Evolutionary conservation across 2,113 vertebrate species (phyloP), one percentile per base, ranked within the genome.

Genomic region (Hippocampus abdominalis): DNA sequence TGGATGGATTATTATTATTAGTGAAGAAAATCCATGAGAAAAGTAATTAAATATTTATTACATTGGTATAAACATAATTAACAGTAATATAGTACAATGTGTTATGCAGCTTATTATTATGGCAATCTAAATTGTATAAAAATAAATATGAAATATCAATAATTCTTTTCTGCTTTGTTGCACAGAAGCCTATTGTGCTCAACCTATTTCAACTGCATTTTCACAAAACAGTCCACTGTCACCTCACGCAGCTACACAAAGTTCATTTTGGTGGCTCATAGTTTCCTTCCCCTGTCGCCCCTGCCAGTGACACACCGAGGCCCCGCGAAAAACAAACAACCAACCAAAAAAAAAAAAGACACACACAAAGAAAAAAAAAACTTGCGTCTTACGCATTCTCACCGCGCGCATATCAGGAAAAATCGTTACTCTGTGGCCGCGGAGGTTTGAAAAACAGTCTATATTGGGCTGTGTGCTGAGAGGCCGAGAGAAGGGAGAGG

Each of bases 401-500:
- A 88, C 87, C 85, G 66, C 77, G 56, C 76, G 66, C 60, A 51
- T 87, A 89, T 90, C 90, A 90, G 91, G 90, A 90, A 92, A 92
- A 92, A 89, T 86, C 83, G 84, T 92, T 91, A 91, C 85, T 76
- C 85, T 90, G 89, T 36, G 88, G 89, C 81, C 65, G 65, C 46
- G 65, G 85, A 86, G 76, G 83, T 78, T 83, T 86, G 49, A 85
- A 85, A 91, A 88, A 42, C 11, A 63, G 11, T 72, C 85, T 88
- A 87, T 85, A 88, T 86, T 84, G 79, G 78, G 89, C 74, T 75
- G 62, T 85, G 85, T 77, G 88, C 82, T 81, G 74, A 76, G 83
- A 72, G 68, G 61, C 67, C 51, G 69, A 70, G 51, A 66, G 42
- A 71, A 68, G 70, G 75, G 81, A 79, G 77, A 76, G 73, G 57